Conservation (phyloP, 2,113 vertebrate species). For the Nothocercus julius region DNA sequence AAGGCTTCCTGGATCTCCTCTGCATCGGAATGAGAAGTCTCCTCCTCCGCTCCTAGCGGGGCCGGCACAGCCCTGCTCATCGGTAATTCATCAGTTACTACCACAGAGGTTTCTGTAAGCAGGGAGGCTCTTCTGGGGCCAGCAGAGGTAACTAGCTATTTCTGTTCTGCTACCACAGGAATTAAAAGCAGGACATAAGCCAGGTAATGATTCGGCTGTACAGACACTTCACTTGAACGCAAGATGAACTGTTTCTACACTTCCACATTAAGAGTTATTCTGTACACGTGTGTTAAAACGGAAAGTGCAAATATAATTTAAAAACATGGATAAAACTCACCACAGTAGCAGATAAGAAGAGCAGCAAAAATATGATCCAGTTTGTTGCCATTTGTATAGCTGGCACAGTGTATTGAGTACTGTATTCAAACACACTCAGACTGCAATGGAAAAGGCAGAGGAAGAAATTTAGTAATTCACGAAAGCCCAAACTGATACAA, state of each 20-base stretch:
- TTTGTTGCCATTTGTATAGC: constrained; percentile 74
- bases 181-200: neutral
- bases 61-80: neutral
- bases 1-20: neutral
- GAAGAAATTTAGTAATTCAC: neutral
- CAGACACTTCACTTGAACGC: neutral
- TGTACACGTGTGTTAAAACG: neutral
- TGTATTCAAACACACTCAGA: neutral
- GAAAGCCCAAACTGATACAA: neutral
- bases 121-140: neutral
- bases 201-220: neutral
- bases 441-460: constrained; percentile 42
- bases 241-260: neutral
- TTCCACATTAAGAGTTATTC: neutral
- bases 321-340: constrained; percentile 71
- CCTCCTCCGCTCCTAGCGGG: neutral
- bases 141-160: neutral
- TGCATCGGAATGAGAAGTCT: neutral
- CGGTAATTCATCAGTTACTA: neutral
- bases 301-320: neutral
- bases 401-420: neutral
- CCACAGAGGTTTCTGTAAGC: neutral
- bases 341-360: constrained; percentile 74
- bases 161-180: neutral
- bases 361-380: constrained; percentile 67